These are phyloP conservation scores for Plutella xylostella DNA, from an alignment of 2,888 invertebrate species.

Conservation along the genomic window DNA sequence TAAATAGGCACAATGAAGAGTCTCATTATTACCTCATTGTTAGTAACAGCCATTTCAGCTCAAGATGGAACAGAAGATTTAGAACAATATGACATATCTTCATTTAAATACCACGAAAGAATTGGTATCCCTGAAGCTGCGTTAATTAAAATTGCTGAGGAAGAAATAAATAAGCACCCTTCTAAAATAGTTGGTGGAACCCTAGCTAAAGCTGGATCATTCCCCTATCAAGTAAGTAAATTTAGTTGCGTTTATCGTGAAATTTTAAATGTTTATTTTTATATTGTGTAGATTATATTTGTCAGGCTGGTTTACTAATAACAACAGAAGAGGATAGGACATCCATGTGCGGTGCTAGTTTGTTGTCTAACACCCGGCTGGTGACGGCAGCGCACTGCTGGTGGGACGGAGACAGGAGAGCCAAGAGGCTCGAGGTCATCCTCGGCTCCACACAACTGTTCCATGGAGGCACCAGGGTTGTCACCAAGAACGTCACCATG, in stretches of 20 bases:
- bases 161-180: conserved; percentile 19
- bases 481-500: conserved; percentile 23
- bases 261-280: too few species aligned
- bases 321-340: background rate
- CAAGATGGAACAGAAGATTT: too few species aligned
- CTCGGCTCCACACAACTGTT: conserved; percentile 35
- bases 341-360: conserved; percentile 35
- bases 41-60: too few species aligned
- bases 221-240: conserved; percentile 32
- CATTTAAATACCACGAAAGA: conserved; percentile 29
- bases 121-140: conserved; percentile 32
- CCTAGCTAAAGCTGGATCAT: conserved; percentile 26
- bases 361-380: conserved; percentile 26
- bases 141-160: conserved; percentile 30
- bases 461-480: conserved; percentile 32
- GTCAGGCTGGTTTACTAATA: background rate
- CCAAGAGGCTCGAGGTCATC: conserved; percentile 29
- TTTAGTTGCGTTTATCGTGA: background rate
- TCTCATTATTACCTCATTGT: too few species aligned
- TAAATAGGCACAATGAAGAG: too few species aligned
- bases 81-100: too few species aligned
- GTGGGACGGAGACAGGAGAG: conserved; percentile 32
- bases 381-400: conserved; percentile 49
- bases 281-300: too few species aligned
- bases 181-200: conserved; percentile 35